Evolutionary conservation across 2,888 invertebrate species (phyloP), one percentile per base, ranked within the genome.

Genomic region (Clepsis dumicolana): DNA sequence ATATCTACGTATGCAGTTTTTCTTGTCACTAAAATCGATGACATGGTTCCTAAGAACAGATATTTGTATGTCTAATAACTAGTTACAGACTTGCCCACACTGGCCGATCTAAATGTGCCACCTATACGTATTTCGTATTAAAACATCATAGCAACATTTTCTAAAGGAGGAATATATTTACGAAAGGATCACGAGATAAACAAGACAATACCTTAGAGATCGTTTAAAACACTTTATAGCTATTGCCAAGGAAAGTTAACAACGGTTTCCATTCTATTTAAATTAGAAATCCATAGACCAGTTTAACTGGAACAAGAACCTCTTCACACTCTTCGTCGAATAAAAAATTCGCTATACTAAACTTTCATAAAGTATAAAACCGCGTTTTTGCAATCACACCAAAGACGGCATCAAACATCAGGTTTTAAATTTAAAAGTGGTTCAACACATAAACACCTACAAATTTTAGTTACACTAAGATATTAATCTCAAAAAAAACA

Each of bases 341-440:
- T 38, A n/a, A 35, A 35, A 38, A 63, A 63, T 38, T 24, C 27
- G 27, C 63, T 53, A 27, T 48, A 14, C 7, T 41, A 44, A 63
- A 64, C 54, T 54, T 64, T 64, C 54, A 59, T 35, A 56, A 56
- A 18, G 35, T 29, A 53, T 24, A 24, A 65, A 65, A 60, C 41
- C 53, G 32, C 18, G 25, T 24, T 64, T 66, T 41, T 44, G 53
- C 32, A 24, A 53, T 53, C 38, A 24, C 53, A 32, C 48, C 14
- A 25, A 65, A 65, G 57, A 65, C 48, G 57, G 56, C 32, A 48
- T 50, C 50, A 48, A 56, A 57, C 57, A 65, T 18, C 27, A 50
- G 29, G 44, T 44, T 44, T 7, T 21, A 12, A 44, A 5, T 5
- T 16, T n/a, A n/a, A 4, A 35, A 10, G 35, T 35, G 21, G 10